A percentile compares a stretch with the other conserved stretches of the same genome.
These are phyloP conservation scores for Carlito syrichta DNA, from an alignment of 2,113 vertebrate genomes.

Conservation along the genomic window DNA sequence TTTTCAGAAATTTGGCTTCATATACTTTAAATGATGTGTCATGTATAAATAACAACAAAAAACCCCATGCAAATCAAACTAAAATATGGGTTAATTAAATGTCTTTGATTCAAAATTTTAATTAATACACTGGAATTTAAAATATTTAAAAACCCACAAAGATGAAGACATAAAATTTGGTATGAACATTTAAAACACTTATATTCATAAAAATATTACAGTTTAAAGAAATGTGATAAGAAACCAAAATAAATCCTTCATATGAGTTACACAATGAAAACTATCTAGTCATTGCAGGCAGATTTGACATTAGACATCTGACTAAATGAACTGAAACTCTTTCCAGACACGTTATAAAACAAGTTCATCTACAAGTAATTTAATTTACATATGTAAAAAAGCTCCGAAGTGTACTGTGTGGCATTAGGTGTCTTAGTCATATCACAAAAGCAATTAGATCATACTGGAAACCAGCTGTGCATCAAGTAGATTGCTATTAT, in stretches of 20 bases:
- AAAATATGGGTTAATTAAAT: neutral
- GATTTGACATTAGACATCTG: neutral
- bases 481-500: constrained; percentile 79
- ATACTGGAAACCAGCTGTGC: constrained; percentile 74
- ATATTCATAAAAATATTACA: constrained; percentile 3
- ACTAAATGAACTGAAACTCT: constrained; percentile 54
- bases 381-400: constrained; percentile 69
- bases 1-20: neutral
- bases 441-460: constrained; percentile 76
- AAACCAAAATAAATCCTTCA: neutral
- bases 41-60: neutral
- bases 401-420: constrained; percentile 2
- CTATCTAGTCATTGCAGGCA: neutral
- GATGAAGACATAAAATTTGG: neutral
- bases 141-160: constrained; percentile 11
- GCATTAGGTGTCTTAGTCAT: constrained; percentile 66
- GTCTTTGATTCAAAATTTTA: neutral
- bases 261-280: neutral
- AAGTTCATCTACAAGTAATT: constrained; percentile 65
- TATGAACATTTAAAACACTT: neutral
- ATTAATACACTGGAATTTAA: neutral
- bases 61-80: neutral
- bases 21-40: neutral
- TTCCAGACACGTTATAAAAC: constrained; percentile 48
- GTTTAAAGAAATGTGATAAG: neutral